Evolutionary conservation across 2,797 vertebrate species (phyloP).

Genomic region (Clarias pachynema): DNA sequence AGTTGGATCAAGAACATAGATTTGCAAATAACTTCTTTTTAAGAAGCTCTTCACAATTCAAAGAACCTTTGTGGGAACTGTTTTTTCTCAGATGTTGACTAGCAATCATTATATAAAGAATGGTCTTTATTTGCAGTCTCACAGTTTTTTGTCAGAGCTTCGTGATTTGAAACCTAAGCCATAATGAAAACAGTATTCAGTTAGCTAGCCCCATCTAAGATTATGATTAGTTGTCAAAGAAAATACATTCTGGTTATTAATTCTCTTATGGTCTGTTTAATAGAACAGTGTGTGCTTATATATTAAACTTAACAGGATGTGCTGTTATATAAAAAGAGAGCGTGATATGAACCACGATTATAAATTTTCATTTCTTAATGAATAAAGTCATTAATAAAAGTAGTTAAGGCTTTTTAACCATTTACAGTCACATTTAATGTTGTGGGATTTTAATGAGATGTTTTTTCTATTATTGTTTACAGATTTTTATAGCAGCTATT

Average conservation of each 20-base stretch:
- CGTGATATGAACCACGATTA: background rate
- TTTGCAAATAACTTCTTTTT: background rate
- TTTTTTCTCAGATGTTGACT: background rate
- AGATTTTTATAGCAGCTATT: background rate
- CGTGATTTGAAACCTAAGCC: background rate
- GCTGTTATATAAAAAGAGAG: background rate
- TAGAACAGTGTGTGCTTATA: background rate
- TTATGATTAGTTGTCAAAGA: background rate
- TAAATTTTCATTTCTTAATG: background rate
- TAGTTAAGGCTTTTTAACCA: background rate
- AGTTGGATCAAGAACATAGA: background rate
- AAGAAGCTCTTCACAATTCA: background rate
- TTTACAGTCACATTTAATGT: background rate
- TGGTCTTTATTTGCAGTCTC: background rate
- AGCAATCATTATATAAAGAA: background rate
- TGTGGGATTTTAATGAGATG: background rate
- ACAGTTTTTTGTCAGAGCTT: background rate
- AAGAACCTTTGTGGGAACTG: background rate
- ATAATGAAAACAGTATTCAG: background rate
- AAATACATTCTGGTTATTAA: background rate
- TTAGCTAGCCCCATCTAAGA: background rate
- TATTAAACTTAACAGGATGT: background rate
- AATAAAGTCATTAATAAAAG: background rate
- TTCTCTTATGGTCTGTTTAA: background rate
- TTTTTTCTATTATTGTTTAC: background rate